phyloP scores from a whole-genome alignment of 2,888 invertebrate species.

The Metallyticus violacea region DNA sequence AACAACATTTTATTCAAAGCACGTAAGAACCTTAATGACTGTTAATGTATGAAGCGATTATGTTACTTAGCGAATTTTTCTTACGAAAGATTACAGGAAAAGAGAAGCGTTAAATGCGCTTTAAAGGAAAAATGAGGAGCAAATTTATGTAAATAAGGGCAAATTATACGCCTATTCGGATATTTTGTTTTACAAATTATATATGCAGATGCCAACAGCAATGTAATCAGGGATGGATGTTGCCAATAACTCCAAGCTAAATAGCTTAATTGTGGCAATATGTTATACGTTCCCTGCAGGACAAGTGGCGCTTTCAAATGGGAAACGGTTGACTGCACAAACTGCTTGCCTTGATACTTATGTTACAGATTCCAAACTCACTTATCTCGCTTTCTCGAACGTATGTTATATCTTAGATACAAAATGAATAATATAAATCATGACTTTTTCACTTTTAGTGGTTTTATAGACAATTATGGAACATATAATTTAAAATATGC shows the following conservation, averaged over 20 bases:
- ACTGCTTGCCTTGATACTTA: neutral
- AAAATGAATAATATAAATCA: neutral
- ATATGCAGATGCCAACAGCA: conserved; percentile 8
- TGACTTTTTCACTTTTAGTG: too few relatives aligned
- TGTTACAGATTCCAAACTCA: neutral
- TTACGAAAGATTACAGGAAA: neutral
- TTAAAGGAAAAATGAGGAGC: neutral
- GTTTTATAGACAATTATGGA: too few relatives aligned
- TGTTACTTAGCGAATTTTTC: neutral
- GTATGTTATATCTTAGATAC: neutral
- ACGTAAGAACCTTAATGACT: neutral
- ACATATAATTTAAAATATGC: too few relatives aligned
- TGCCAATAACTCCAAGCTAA: neutral
- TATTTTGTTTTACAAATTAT: conserved; percentile 10
- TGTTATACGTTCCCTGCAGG: neutral
- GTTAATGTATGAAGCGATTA: conserved; percentile 7
- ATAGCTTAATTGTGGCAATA: conserved; percentile 26
- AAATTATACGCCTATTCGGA: conserved; percentile 3
- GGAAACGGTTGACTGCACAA: neutral
- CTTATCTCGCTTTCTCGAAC: neutral
- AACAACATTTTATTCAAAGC: neutral
- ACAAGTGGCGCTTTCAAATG: too few relatives aligned
- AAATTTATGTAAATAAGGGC: conserved; percentile 15
- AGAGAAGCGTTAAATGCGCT: neutral
- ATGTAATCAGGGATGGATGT: neutral